Evolutionary conservation across 2,888 invertebrate genomes (phyloP).

Genomic region (Epirrhoe alternata): DNA sequence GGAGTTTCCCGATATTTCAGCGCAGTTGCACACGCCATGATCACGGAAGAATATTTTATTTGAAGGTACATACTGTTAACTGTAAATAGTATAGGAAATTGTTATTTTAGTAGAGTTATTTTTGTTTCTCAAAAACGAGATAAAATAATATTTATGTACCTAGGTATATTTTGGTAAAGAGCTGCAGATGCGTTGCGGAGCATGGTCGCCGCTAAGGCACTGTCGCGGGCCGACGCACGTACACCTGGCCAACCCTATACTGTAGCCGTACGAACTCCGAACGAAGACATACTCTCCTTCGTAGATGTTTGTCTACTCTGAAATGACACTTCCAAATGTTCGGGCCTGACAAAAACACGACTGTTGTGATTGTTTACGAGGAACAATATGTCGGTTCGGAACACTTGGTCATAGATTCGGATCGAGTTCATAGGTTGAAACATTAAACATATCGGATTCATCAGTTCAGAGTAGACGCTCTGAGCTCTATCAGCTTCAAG

Average conservation of each 20-base stretch:
- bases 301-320: not conserved
- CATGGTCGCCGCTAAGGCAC: conserved; percentile 68
- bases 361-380: too few species aligned
- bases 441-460: too few species aligned
- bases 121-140: conserved; percentile 2
- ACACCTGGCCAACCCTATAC: conserved; percentile 41
- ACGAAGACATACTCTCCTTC: not conserved
- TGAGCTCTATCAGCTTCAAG: not conserved
- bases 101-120: not conserved
- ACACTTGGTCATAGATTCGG: too few species aligned
- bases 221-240: conserved; percentile 59
- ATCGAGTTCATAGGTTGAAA: too few species aligned
- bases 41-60: too few species aligned
- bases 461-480: too few species aligned
- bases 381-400: too few species aligned
- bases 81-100: not conserved
- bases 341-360: too few species aligned
- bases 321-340: too few species aligned
- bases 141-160: not conserved
- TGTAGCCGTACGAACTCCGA: not conserved
- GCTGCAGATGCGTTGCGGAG: conserved; percentile 41
- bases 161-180: conserved; percentile 22
- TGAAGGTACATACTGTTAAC: not conserved
- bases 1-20: too few species aligned
- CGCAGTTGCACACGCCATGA: too few species aligned